Conservation (phyloP, 2,888 invertebrate genomes). For the Ypsolopha sequella region DNA sequence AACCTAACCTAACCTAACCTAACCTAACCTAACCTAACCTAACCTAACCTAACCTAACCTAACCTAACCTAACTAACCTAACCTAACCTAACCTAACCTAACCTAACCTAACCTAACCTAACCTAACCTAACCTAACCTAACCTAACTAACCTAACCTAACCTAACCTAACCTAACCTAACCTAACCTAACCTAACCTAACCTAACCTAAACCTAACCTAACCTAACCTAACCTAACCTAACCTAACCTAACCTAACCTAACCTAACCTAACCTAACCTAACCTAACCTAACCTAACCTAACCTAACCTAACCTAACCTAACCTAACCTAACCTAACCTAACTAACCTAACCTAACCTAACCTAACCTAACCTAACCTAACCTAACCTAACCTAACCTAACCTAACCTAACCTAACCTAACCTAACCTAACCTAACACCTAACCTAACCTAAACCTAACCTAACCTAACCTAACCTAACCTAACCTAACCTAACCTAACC, state of each 20-base stretch:
- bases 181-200: background rate
- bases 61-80: background rate
- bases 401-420: background rate
- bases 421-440: too few relatives aligned
- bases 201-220: background rate
- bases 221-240: constrained; percentile 1
- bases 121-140: constrained; percentile 1
- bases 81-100: background rate
- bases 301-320: constrained; percentile 1
- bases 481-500: constrained; percentile 1
- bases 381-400: background rate
- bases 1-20: constrained; percentile 1
- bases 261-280: constrained; percentile 1
- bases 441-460: background rate
- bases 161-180: constrained; percentile 1
- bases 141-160: constrained; percentile 1
- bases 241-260: constrained; percentile 1
- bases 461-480: constrained; percentile 1
- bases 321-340: background rate
- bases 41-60: constrained; percentile 1
- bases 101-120: constrained; percentile 1
- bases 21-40: constrained; percentile 1
- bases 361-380: background rate
- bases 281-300: constrained; percentile 1
- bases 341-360: background rate